These are phyloP conservation scores for Ditylenchus dipsaci DNA, from an alignment of 1,140 invertebrate genomes.

Conservation along the genomic window DNA sequence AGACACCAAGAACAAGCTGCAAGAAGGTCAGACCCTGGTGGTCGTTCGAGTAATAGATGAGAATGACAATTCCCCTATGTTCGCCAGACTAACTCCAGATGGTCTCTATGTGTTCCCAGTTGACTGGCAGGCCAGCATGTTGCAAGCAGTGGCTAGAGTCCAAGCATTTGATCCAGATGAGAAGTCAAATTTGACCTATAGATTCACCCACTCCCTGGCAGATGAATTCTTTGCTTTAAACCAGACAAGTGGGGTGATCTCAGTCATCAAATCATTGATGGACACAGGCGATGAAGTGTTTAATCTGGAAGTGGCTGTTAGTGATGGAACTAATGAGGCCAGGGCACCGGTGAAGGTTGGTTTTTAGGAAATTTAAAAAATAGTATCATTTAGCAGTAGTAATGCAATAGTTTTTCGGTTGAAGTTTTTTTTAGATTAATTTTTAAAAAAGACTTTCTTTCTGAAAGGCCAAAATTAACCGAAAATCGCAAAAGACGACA, in stretches of 20 bases:
- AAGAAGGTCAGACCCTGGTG: conserved; percentile 43
- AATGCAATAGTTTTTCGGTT: no score
- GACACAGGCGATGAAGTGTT: conserved; percentile 20
- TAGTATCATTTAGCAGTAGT: no score
- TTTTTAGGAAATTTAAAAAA: neutral
- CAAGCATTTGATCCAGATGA: conserved; percentile 46
- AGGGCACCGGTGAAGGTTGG: conserved; percentile 34
- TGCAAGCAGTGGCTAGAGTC: conserved; percentile 39
- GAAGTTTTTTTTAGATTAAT: no score
- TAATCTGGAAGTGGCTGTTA: conserved; percentile 32
- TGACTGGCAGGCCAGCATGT: conserved; percentile 38
- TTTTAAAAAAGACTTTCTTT: no score
- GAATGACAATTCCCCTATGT: conserved; percentile 51
- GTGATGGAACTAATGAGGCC: conserved; percentile 35
- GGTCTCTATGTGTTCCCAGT: conserved; percentile 36
- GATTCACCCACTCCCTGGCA: conserved; percentile 18
- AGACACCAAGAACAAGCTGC: conserved; percentile 44
- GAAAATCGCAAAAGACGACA: no score
- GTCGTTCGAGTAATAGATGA: conserved; percentile 50
- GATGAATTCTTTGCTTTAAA: conserved; percentile 40
- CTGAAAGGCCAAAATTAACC: no score
- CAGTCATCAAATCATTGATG: conserved; percentile 23
- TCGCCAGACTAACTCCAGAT: conserved; percentile 28
- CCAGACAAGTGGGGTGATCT: conserved; percentile 31
- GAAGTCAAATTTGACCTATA: conserved; percentile 34